These are phyloP conservation scores for Takifugu flavidus DNA, from an alignment of 2,113 vertebrate genomes.

Conservation along the genomic window DNA sequence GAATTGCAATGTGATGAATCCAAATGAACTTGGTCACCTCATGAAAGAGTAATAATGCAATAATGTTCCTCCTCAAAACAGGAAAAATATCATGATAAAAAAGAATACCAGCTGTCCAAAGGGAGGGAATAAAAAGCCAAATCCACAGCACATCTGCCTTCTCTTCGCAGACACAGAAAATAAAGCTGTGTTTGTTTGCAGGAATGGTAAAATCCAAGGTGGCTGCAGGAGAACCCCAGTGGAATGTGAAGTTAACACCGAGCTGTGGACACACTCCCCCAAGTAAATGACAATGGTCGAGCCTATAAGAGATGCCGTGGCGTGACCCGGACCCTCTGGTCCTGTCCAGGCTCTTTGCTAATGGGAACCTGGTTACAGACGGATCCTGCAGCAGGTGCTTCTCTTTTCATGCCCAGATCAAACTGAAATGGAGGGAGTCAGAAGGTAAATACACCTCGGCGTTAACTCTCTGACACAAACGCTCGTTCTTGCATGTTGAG, in stretches of 20 bases:
- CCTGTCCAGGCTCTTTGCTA: conserved; percentile 11
- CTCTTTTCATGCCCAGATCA: conserved; percentile 9
- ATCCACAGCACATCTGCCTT: neutral
- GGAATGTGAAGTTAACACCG: conserved; percentile 45
- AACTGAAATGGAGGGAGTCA: conserved; percentile 43
- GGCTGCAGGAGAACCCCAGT: conserved; percentile 13
- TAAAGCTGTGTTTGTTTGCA: neutral
- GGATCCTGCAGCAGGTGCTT: conserved; percentile 13
- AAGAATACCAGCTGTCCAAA: too few relatives aligned
- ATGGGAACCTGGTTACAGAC: conserved; percentile 10
- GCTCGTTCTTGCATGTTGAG: neutral
- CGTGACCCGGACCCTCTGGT: conserved; percentile 23
- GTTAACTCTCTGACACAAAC: neutral
- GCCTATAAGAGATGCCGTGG: conserved; percentile 40
- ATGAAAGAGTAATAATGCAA: too few relatives aligned
- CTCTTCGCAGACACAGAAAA: neutral
- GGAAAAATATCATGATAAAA: neutral
- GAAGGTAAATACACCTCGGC: conserved; percentile 36
- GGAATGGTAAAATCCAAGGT: neutral
- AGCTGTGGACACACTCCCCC: conserved; percentile 49
- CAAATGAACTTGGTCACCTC: neutral
- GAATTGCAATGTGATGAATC: too few relatives aligned
- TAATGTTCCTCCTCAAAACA: neutral
- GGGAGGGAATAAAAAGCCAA: too few relatives aligned
- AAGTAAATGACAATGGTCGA: conserved; percentile 43